A percentile compares a stretch with the other conserved stretches of the same genome.
Conservation (phyloP, 2,888 invertebrate species). For the Pterostichus madidus region DNA sequence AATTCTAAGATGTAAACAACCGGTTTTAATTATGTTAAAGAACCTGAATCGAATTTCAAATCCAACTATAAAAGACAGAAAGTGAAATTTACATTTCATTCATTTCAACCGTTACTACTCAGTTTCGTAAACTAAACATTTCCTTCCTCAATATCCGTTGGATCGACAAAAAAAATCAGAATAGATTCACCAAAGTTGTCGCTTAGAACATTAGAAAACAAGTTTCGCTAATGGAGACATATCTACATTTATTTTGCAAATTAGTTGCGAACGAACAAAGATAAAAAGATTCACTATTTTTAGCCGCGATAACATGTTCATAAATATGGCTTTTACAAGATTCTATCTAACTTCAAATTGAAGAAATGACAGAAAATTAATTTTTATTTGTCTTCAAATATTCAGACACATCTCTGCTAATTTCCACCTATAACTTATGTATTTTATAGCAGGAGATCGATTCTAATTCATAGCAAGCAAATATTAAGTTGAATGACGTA, state of each 20-base stretch:
- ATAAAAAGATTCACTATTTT: slow-evolving; percentile 20
- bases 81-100: slow-evolving; percentile 50
- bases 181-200: background rate
- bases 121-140: slow-evolving; percentile 15
- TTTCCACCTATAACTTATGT: background rate
- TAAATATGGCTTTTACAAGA: slow-evolving; percentile 1
- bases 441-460: too few relatives aligned
- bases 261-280: background rate
- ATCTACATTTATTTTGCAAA: slow-evolving; percentile 23
- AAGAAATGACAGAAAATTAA: slow-evolving; percentile 37
- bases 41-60: slow-evolving; percentile 47
- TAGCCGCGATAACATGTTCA: background rate
- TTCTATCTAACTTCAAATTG: slow-evolving; percentile 5
- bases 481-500: too few relatives aligned
- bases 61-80: slow-evolving; percentile 37
- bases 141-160: slow-evolving; percentile 19
- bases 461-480: too few relatives aligned
- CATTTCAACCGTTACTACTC: slow-evolving; percentile 42
- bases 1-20: slow-evolving; percentile 45
- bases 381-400: slow-evolving; percentile 36
- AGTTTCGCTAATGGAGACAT: slow-evolving; percentile 39
- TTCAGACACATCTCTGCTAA: background rate
- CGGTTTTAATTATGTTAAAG: slow-evolving; percentile 46
- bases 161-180: slow-evolving; percentile 3
- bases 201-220: slow-evolving; percentile 12